phyloP scores from a whole-genome alignment of 1,140 invertebrate species.

The Calycopis cecrops region DNA sequence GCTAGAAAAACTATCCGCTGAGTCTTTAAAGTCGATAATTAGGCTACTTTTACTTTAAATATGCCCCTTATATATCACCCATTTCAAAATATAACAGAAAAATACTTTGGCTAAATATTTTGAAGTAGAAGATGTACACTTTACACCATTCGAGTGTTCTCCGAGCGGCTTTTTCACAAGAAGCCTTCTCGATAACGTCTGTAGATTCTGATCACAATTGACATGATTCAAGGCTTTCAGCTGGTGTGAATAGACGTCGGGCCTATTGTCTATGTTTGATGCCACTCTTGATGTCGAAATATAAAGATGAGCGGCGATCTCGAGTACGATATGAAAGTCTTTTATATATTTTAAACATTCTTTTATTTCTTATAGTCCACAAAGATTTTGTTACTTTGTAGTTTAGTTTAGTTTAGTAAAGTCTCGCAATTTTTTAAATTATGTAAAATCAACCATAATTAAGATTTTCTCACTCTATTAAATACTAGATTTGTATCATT shows the following conservation, averaged over 20 bases:
- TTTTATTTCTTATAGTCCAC: no score
- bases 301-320: conserved; percentile 1
- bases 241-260: neutral
- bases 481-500: no score
- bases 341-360: neutral
- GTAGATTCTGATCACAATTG: conserved; percentile 9
- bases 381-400: no score
- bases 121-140: neutral
- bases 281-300: neutral
- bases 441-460: no score
- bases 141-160: neutral
- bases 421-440: neutral
- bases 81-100: no score
- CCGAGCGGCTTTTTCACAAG: neutral
- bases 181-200: conserved; percentile 7
- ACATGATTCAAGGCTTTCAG: conserved; percentile 5
- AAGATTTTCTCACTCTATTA: no score
- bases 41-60: no score
- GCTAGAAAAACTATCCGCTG: no score
- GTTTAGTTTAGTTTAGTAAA: neutral
- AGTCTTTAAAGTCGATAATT: no score
- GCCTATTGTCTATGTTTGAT: conserved; percentile 2
- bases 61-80: no score
- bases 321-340: neutral
- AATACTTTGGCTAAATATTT: no score